phyloP scores from a whole-genome alignment of 2,797 vertebrate species.

The Pseudocheirus occidentalis region DNA sequence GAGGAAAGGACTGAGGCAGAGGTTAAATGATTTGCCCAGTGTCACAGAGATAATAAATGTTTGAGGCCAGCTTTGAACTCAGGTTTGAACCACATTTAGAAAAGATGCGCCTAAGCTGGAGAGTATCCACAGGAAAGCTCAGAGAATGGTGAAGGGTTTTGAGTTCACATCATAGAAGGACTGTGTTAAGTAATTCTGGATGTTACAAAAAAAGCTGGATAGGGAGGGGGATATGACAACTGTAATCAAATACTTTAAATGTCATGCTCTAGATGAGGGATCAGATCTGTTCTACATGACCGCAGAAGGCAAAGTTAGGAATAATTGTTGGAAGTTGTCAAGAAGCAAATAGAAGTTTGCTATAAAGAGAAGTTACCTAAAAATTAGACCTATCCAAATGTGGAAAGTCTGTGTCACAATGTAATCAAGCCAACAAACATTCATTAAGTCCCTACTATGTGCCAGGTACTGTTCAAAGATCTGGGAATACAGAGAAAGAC shows the following conservation, averaged over 20 bases:
- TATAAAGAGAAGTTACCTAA: neutral
- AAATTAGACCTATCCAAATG: neutral
- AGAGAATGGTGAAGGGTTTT: neutral
- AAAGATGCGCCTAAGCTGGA: neutral
- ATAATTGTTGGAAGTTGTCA: neutral
- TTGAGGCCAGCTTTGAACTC: neutral
- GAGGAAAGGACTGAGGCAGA: neutral
- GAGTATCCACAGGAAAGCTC: neutral
- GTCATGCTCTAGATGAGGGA: neutral
- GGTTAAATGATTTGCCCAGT: neutral
- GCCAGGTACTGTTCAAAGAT: neutral
- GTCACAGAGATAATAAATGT: neutral
- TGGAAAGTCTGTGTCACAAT: neutral
- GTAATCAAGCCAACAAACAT: neutral
- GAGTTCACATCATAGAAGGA: neutral
- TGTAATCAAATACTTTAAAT: neutral
- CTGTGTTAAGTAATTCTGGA: neutral
- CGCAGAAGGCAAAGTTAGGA: neutral
- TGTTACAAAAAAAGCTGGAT: neutral
- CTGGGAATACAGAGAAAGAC: neutral
- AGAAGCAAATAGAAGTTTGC: neutral
- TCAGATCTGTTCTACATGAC: neutral
- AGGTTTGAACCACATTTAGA: neutral
- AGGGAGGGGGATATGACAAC: neutral
- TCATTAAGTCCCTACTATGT: neutral